Evolutionary conservation across 2,113 vertebrate genomes (phyloP), one percentile per base, ranked within the genome.

Genomic region (Pelusios castaneus): DNA sequence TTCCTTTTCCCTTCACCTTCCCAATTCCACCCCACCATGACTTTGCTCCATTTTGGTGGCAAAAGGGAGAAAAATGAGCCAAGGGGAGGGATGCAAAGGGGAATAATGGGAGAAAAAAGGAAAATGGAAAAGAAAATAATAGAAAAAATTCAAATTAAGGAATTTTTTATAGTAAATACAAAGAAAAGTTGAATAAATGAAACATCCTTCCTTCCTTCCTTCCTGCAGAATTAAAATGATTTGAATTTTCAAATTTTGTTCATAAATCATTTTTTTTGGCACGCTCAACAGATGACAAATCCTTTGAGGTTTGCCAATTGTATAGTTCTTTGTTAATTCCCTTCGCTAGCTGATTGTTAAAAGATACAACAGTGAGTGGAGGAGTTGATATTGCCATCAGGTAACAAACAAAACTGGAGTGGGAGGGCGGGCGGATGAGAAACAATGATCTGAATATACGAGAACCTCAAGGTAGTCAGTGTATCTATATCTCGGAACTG

Each of bases 291-390:
- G 24, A 75, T 4, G 54, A 86, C 34, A 96, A 93, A 87, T 55
- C 47, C 25, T 78, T 19, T 83, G 89, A 92, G 88, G 82, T 92
- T 95, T 6, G 0, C 85, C 95, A 88, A 76, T 93, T 92, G 93
- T 94, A 94, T 84, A 89, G 89, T 94, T 94, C 96, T 89, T 93
- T 0, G 0, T 87, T 95, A 89, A 82, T 89, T 96, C 76, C 41
- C 89, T 86, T 89, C 75, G 93, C 78, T 93, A 54, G 95, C 89
- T 95, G 92, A 95, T 87, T 95, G 96, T 85, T 92, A 94, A 81
- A 51, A 63, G 95, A 93, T 82, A 47, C 47, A 47, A 47, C 47
- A 47, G 47, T 10, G 47, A 47, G 47, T 47, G 47, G 47, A 47
- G 47, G 47, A 47, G 10, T 47, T 47, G 47, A 47, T 47, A 10